Percentiles rank a stretch among this genome's conserved stretches.
phyloP scores from a whole-genome alignment of 2,888 invertebrate genomes.

The Chesias legatella region DNA sequence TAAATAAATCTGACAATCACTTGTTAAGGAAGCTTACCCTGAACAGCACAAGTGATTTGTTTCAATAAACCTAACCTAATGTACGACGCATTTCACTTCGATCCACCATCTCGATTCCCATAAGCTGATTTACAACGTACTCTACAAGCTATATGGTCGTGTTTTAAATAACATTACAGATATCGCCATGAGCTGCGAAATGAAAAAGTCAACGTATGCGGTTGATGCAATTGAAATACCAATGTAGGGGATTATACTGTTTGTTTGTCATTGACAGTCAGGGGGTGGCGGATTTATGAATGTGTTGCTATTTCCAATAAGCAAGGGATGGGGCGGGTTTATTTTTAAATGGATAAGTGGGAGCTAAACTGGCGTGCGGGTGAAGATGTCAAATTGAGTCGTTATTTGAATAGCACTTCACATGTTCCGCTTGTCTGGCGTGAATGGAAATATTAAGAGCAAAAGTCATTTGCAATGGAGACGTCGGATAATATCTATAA shows the following conservation, averaged over 20 bases:
- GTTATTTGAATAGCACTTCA: neutral
- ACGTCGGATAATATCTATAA: neutral
- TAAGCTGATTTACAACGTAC: neutral
- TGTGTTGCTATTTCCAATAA: slow-evolving; percentile 44
- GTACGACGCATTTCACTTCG: slow-evolving; percentile 59
- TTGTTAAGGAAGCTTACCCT: slow-evolving; percentile 51
- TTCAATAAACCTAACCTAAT: slow-evolving; percentile 57
- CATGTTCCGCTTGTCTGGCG: neutral
- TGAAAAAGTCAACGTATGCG: slow-evolving; percentile 61
- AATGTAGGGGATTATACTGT: slow-evolving; percentile 53
- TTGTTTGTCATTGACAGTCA: slow-evolving; percentile 58
- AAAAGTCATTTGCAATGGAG: too few relatives aligned
- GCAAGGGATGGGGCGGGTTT: slow-evolving; percentile 19
- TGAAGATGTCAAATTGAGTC: slow-evolving; percentile 9
- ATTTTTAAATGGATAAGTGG: slow-evolving; percentile 14
- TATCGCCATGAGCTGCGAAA: slow-evolving; percentile 56
- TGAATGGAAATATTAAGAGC: neutral
- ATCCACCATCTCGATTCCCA: neutral
- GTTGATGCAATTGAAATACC: slow-evolving; percentile 76
- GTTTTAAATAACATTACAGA: slow-evolving; percentile 41
- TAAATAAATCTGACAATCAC: slow-evolving; percentile 30
- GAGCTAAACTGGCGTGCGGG: slow-evolving; percentile 3
- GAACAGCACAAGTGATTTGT: slow-evolving; percentile 57
- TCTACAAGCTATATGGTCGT: slow-evolving; percentile 21
- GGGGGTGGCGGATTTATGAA: slow-evolving; percentile 53